phyloP scores from a whole-genome alignment of 2,797 vertebrate genomes.

The Semotilus atromaculatus region DNA sequence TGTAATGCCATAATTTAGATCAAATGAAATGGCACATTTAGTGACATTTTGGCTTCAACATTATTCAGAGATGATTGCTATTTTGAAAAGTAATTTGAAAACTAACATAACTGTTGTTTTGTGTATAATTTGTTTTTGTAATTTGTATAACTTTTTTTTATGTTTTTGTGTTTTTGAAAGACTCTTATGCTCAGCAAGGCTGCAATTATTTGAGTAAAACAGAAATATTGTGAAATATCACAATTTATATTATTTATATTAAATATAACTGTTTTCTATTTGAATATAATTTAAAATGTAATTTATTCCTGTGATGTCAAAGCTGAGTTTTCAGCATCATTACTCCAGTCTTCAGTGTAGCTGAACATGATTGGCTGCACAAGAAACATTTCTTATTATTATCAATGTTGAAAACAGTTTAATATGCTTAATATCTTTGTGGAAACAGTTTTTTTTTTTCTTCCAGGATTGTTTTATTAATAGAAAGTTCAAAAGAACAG shows the following conservation, averaged over 20 bases:
- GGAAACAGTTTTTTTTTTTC: no score
- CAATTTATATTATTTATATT: no score
- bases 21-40: background rate
- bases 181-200: background rate
- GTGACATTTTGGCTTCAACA: no score
- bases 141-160: background rate
- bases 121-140: background rate
- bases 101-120: no score
- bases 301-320: background rate
- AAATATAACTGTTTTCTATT: background rate
- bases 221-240: background rate
- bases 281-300: background rate
- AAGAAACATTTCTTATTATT: background rate
- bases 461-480: no score
- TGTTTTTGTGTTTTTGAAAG: background rate
- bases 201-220: background rate
- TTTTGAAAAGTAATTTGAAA: background rate
- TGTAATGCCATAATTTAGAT: background rate
- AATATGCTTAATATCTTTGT: no score
- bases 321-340: background rate
- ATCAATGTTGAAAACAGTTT: background rate
- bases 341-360: background rate
- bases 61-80: background rate
- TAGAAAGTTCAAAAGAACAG: no score
- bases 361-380: background rate